Percentiles rank a stretch among this genome's conserved stretches.
phyloP scores from a whole-genome alignment of 2,113 vertebrate species.

The Etia nguti region DNA sequence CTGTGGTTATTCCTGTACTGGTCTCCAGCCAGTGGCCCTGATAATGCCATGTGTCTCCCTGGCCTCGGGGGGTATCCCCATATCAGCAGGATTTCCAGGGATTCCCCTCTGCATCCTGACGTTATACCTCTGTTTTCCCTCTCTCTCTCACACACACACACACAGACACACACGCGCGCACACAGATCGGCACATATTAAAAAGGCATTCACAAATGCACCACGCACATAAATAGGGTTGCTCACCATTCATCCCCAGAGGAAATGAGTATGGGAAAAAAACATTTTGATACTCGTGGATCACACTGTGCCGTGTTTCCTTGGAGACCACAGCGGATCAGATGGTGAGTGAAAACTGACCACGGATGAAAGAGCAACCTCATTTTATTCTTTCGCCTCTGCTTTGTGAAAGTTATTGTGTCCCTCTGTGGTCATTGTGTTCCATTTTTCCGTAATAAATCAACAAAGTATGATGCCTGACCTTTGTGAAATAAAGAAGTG shows the following conservation, averaged over 20 bases:
- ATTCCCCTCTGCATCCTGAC: conserved; percentile 24
- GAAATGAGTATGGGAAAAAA: conserved; percentile 11
- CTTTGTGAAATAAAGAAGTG: neutral
- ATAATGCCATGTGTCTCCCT: neutral
- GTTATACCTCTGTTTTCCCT: conserved; percentile 4
- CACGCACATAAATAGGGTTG: neutral
- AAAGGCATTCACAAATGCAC: neutral
- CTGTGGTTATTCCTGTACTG: neutral
- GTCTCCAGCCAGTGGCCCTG: neutral
- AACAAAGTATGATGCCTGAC: neutral
- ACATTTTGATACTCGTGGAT: neutral
- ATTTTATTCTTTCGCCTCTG: neutral
- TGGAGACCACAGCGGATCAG: conserved; percentile 36
- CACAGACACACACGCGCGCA: neutral
- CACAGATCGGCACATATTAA: neutral
- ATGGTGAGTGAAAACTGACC: neutral
- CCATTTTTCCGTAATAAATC: too few relatives aligned
- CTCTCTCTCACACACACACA: neutral
- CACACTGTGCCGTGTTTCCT: conserved; percentile 46
- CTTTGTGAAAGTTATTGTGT: neutral
- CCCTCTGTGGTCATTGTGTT: neutral
- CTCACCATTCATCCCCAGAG: conserved; percentile 1
- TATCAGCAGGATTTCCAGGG: conserved; percentile 32
- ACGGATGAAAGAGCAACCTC: neutral
- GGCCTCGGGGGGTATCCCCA: conserved; percentile 5